Conservation (phyloP, 2,113 vertebrate species). For the Petrocephalus microphthalmus region DNA sequence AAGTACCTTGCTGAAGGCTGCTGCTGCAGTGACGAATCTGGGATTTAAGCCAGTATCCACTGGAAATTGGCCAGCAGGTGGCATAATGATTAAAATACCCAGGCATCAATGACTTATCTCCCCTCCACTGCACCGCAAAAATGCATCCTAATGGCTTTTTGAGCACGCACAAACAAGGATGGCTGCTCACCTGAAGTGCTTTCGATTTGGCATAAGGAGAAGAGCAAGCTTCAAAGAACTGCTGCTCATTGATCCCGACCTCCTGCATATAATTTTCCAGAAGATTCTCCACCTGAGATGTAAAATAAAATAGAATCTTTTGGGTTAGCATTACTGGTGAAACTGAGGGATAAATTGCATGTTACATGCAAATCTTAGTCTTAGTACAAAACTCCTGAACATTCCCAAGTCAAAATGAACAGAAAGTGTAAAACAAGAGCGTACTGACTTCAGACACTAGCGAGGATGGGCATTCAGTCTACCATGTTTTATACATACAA, state of each 20-base stretch:
- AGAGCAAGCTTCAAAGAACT: conserved; percentile 83
- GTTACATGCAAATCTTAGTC: background rate
- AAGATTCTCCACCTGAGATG: conserved; percentile 81
- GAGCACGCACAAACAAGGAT: background rate
- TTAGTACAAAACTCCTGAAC: background rate
- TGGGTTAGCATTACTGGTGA: no score
- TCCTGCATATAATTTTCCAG: conserved; percentile 86
- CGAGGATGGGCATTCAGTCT: background rate
- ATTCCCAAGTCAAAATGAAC: background rate
- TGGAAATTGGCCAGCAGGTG: background rate
- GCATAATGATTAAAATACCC: background rate
- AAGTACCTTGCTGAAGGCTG: background rate
- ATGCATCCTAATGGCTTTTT: background rate
- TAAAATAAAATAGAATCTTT: background rate
- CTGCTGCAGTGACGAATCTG: background rate
- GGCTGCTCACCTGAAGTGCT: conserved; percentile 72
- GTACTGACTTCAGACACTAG: background rate
- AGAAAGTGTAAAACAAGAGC: background rate
- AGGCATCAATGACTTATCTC: background rate
- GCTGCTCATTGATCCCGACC: conserved; percentile 91
- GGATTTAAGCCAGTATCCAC: background rate
- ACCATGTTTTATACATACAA: background rate
- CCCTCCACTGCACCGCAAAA: background rate
- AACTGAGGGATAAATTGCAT: background rate
- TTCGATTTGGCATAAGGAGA: conserved; percentile 83